phyloP scores from a whole-genome alignment of 2,113 vertebrate genomes.

The Callopanchax toddi region DNA sequence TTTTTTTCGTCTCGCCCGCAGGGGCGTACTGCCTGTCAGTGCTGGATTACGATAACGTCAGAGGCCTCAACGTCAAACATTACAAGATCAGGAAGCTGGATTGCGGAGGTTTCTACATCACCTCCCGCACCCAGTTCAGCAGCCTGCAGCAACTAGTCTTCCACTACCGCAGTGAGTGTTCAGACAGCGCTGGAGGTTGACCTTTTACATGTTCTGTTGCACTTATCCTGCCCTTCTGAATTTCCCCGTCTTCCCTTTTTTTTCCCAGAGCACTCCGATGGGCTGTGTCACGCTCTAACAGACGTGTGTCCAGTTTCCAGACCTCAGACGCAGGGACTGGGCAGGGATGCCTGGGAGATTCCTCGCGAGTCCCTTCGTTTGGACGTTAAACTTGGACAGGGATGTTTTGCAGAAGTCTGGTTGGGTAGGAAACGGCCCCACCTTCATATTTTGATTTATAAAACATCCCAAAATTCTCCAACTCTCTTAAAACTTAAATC shows the following conservation, averaged over 20 bases:
- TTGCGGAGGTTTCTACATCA: constrained; percentile 96
- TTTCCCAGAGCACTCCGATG: constrained; percentile 88
- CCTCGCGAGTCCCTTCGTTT: constrained; percentile 91
- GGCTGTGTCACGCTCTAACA: constrained; percentile 92
- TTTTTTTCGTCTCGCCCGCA: constrained; percentile 53
- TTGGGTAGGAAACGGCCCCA: constrained; percentile 85
- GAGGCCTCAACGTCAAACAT: constrained; percentile 95
- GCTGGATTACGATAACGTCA: constrained; percentile 91
- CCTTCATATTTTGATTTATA: not conserved
- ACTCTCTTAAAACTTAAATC: too few species aligned
- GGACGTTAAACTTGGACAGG: constrained; percentile 97
- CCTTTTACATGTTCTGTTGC: not conserved
- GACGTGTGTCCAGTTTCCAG: constrained; percentile 92
- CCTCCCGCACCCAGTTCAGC: constrained; percentile 94
- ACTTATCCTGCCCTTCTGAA: not conserved
- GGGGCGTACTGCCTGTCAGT: constrained; percentile 97
- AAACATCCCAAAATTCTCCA: too few species aligned
- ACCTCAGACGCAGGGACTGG: constrained; percentile 96
- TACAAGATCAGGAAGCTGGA: constrained; percentile 98
- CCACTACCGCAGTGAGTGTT: constrained; percentile 86
- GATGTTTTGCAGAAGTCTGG: constrained; percentile 98
- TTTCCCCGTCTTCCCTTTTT: not conserved
- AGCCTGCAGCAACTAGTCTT: constrained; percentile 94
- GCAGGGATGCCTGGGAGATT: constrained; percentile 97
- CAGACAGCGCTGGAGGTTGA: not conserved